phyloP scores from a whole-genome alignment of 2,888 invertebrate genomes.

The Cataglyphis livida region DNA sequence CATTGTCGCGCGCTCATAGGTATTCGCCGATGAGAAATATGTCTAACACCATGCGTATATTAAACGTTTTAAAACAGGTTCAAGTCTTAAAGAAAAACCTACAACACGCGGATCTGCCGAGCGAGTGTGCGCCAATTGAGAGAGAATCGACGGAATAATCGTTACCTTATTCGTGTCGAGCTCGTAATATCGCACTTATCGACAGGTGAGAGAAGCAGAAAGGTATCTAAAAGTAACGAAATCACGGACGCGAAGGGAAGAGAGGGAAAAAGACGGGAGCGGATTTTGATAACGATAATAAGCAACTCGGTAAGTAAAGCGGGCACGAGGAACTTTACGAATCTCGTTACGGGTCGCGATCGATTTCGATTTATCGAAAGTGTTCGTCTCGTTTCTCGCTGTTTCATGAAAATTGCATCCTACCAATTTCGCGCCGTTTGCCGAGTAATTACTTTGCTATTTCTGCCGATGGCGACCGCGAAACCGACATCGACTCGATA shows the following conservation, averaged over 20 bases:
- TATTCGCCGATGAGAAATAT: slow-evolving; percentile 53
- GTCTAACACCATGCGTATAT: slow-evolving; percentile 47
- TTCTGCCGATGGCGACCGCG: not conserved
- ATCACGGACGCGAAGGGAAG: slow-evolving; percentile 21
- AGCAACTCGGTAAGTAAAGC: not conserved
- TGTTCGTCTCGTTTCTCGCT: slow-evolving; percentile 17
- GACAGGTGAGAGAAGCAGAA: slow-evolving; percentile 2
- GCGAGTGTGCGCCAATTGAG: slow-evolving; percentile 19
- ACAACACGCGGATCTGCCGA: slow-evolving; percentile 21
- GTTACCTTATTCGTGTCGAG: not conserved
- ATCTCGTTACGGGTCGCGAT: slow-evolving; percentile 12
- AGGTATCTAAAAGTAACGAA: slow-evolving; percentile 36
- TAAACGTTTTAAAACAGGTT: slow-evolving; percentile 69
- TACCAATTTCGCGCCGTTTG: not conserved
- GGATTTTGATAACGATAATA: slow-evolving; percentile 42
- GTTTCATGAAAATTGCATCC: slow-evolving; percentile 11
- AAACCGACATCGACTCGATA: not conserved
- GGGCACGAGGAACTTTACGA: not conserved
- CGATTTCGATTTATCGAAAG: not conserved
- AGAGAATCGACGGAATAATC: slow-evolving; percentile 34
- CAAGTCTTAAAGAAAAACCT: slow-evolving; percentile 16
- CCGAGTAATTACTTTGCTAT: not conserved
- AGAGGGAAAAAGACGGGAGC: not conserved
- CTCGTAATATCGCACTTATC: slow-evolving; percentile 53
- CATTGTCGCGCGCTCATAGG: slow-evolving; percentile 27